A percentile compares a stretch with the other conserved stretches of the same genome.
Conservation (phyloP, 2,888 invertebrate genomes). For the Dasypogon diadema region DNA sequence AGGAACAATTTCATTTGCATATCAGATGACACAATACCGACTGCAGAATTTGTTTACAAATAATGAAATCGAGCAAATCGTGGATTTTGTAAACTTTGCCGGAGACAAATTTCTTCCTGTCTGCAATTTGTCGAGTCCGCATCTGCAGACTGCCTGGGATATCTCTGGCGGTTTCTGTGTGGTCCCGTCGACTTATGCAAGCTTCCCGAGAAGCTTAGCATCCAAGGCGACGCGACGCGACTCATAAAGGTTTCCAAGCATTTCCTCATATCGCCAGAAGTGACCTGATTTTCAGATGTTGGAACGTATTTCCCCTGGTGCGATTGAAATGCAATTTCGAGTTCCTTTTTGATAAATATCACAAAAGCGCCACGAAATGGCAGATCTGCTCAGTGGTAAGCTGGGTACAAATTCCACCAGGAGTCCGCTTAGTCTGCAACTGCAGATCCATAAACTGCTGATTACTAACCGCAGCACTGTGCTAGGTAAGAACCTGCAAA, state of each 20-base stretch:
- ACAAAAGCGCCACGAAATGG: not conserved
- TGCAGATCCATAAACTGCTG: not conserved
- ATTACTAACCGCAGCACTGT: not conserved
- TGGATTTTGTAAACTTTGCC: slow-evolving; percentile 11
- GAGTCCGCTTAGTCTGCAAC: not conserved
- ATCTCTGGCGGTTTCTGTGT: not conserved
- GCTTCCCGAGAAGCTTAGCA: not conserved
- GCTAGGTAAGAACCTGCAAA: not conserved
- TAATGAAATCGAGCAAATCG: not conserved
- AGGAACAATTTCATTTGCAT: slow-evolving; percentile 41
- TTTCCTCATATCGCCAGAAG: not conserved
- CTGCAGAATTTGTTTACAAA: slow-evolving; percentile 31
- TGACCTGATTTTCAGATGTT: not conserved
- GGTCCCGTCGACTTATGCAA: not conserved
- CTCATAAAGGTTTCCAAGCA: not conserved
- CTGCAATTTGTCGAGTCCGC: slow-evolving; percentile 1
- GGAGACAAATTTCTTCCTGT: slow-evolving; percentile 19
- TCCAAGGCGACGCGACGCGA: not conserved
- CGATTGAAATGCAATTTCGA: not conserved
- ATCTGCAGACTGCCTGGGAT: not conserved
- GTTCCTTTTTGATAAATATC: not conserved
- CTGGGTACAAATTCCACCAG: not conserved
- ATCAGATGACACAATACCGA: slow-evolving; percentile 27
- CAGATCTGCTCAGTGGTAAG: not conserved
- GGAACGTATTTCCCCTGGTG: not conserved